These are phyloP conservation scores for Chalcosyrphus nemorum DNA, from an alignment of 2,888 invertebrate genomes.

Conservation along the genomic window DNA sequence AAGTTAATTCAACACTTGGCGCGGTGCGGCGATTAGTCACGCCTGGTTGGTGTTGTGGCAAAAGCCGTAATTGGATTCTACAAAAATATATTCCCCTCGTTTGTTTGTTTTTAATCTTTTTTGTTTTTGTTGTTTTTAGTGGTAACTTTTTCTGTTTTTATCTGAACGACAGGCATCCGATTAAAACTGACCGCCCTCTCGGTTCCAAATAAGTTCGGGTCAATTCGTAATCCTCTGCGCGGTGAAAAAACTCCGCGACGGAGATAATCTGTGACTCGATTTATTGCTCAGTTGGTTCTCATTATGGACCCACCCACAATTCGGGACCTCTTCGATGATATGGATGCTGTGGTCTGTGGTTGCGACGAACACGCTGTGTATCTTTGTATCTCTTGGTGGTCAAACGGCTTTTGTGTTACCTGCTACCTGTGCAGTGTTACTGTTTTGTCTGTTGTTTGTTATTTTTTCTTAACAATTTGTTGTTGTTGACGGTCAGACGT, in stretches of 20 bases:
- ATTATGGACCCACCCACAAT: conserved; percentile 72
- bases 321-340: conserved; percentile 66
- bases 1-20: conserved; percentile 62
- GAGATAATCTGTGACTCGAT: conserved; percentile 67
- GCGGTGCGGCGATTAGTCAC: conserved; percentile 71
- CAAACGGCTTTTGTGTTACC: conserved; percentile 67
- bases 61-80: conserved; percentile 67
- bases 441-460: conserved; percentile 58
- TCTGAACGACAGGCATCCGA: conserved; percentile 62
- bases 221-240: conserved; percentile 28
- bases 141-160: conserved; percentile 36
- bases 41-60: conserved; percentile 62
- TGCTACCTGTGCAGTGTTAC: conserved; percentile 60
- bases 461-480: conserved; percentile 28
- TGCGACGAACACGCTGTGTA: conserved; percentile 36
- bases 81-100: conserved; percentile 18
- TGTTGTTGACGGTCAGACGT: conserved; percentile 13
- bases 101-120: conserved; percentile 3
- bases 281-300: conserved; percentile 64
- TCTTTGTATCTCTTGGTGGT: conserved; percentile 60
- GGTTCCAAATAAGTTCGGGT: background rate
- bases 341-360: conserved; percentile 57
- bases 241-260: conserved; percentile 1
- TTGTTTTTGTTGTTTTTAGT: conserved; percentile 18
- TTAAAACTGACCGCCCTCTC: conserved; percentile 65